Evolutionary conservation across 1,140 invertebrate species (phyloP).

Genomic region (Sogatella furcifera): DNA sequence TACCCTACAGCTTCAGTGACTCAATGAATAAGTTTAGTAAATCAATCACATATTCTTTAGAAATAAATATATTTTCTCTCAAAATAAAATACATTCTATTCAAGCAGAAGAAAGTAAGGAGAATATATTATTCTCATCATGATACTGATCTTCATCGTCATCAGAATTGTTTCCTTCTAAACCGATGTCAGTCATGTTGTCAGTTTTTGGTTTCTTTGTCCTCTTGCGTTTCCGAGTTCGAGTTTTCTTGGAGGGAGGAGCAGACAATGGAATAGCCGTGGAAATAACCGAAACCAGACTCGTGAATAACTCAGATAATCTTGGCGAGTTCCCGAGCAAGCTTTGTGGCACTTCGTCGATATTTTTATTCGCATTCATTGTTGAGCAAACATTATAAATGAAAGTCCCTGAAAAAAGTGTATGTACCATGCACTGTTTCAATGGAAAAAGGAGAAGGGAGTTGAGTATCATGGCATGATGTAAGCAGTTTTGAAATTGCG

Average conservation of each 20-base stretch:
- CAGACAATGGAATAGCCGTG: background rate
- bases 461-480: conserved; percentile 51
- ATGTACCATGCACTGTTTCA: conserved; percentile 38
- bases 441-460: conserved; percentile 45
- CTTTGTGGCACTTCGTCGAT: background rate
- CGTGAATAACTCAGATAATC: background rate
- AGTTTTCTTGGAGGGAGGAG: background rate
- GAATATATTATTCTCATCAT: background rate
- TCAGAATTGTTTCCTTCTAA: background rate
- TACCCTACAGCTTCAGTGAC: no score
- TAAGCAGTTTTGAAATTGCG: conserved; percentile 58
- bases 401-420: conserved; percentile 59
- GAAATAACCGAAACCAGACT: background rate
- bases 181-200: background rate
- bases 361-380: conserved; percentile 14
- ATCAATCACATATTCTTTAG: no score
- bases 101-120: background rate
- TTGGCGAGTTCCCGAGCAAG: background rate
- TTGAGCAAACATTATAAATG: conserved; percentile 52
- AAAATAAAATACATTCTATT: background rate
- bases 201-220: background rate
- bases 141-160: background rate
- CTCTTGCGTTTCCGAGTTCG: background rate
- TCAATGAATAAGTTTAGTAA: no score
- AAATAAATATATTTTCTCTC: no score